These are phyloP conservation scores for Gyrodactylus bullatarudis DNA, from an alignment of 1,140 invertebrate species.

Conservation along the genomic window DNA sequence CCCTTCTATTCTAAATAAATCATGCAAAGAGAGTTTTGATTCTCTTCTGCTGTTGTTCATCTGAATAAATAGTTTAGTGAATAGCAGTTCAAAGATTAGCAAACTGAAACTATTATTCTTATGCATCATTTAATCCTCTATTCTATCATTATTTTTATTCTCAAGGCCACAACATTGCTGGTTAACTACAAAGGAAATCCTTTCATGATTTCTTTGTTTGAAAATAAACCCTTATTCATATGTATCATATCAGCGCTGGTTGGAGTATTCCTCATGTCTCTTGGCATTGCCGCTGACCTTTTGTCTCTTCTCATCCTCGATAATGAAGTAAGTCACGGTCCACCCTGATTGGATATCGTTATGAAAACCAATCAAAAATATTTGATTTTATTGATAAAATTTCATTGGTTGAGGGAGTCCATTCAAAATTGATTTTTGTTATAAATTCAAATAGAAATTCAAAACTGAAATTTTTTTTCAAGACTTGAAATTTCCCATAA, in stretches of 20 bases:
- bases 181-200: slow-evolving; percentile 94
- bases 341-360: no score
- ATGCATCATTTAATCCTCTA: no score
- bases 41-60: no score
- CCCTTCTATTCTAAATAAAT: no score
- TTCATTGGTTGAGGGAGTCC: no score
- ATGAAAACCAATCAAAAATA: no score
- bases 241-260: slow-evolving; percentile 38
- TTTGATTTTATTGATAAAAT: no score
- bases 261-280: slow-evolving; percentile 34
- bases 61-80: no score
- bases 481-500: neutral
- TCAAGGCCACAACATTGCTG: slow-evolving; percentile 41
- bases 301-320: neutral
- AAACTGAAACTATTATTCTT: no score
- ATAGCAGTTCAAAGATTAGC: no score
- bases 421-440: neutral
- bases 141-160: no score
- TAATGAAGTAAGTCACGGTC: neutral
- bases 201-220: slow-evolving; percentile 71
- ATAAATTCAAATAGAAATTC: neutral
- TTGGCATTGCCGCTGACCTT: neutral
- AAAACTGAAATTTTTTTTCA: neutral
- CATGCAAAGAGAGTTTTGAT: no score
- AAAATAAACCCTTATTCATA: slow-evolving; percentile 65